Percentiles rank a stretch among this genome's conserved stretches.
Conservation (phyloP, 2,888 invertebrate species). For the Argynnis bischoffii region DNA sequence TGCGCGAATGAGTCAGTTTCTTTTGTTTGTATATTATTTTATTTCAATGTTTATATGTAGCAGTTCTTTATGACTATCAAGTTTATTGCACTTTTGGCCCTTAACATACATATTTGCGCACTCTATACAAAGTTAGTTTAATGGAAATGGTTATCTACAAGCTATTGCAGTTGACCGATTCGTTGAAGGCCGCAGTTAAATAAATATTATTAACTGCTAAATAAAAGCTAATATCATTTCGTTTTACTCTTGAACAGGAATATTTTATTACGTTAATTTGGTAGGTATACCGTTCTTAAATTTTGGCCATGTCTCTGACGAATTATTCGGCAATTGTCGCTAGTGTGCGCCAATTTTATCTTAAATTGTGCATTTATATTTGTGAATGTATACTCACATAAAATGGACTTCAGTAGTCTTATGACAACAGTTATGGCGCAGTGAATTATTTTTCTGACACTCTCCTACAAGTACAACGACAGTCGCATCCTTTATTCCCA, state of each 20-base stretch:
- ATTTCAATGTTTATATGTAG: constrained; percentile 32
- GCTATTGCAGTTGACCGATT: constrained; percentile 30
- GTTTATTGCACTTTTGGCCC: constrained; percentile 37
- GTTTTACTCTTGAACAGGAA: neutral
- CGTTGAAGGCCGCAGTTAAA: constrained; percentile 29
- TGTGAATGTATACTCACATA: too few relatives aligned
- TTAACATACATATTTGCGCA: constrained; percentile 31
- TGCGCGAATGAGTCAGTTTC: constrained; percentile 23
- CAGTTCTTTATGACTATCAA: constrained; percentile 31
- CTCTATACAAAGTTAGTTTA: constrained; percentile 28
- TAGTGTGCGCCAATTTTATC: too few relatives aligned
- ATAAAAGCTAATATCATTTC: neutral
- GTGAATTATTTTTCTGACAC: too few relatives aligned
- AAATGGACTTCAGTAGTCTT: too few relatives aligned
- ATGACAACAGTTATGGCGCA: too few relatives aligned
- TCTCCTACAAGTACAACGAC: too few relatives aligned
- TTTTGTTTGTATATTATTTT: constrained; percentile 29
- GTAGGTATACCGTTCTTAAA: too few relatives aligned
- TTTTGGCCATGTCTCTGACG: too few relatives aligned
- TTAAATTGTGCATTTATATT: too few relatives aligned
- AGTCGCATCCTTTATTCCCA: too few relatives aligned
- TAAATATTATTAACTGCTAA: constrained; percentile 6
- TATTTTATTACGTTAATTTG: neutral
- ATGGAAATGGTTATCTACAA: constrained; percentile 25
- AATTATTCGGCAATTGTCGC: too few relatives aligned